Evolutionary conservation across 2,888 invertebrate genomes (phyloP), one percentile per base, ranked within the genome.

Genomic region (Aleiodes leptofemur): DNA sequence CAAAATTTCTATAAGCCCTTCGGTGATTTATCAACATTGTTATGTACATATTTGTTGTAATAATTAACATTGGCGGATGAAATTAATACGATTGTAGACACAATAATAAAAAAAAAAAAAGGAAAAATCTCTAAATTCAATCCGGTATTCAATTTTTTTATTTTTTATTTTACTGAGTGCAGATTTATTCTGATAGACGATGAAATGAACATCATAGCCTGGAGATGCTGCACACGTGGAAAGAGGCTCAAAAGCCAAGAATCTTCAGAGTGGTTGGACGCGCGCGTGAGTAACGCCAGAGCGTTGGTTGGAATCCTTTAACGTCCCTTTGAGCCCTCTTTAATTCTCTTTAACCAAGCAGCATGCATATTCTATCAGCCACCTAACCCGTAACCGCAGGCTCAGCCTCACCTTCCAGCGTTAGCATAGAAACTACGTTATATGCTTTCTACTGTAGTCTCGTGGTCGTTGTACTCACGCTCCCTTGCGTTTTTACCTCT

Each of bases 301-400:
- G 43, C 61, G 43, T 66, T 64, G 66, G 57, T 70, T 68, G 76
- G 80, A 34, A 81, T 80, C 78, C 81, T 82, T 82, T 78, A 80
- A 78, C 77, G 73, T 82, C 80, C 78, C 83, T 84, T 85, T 84
- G 83, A 85, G 80, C 82, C 64, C 80, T 81, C 81, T 84, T 86
- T 83, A 85, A 83, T 81, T 81, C 83, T 84, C 84, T 86, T 83
- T 81, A 83, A 82, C 83, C 82, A 82, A 80, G 82, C 82, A 81
- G 80, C 83, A 86, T 87, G 85, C 84, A 86, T 87, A 87, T 87
- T 86, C 84, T 83, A 87, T 86, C 83, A 82, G 81, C 79, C 80
- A 82, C 79, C 82, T 80, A 82, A 82, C 81, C 82, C 73, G 77
- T 84, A 86, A 85, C 85, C 86, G 76, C 85, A 82, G 78, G 80